Evolutionary conservation across 2,888 invertebrate genomes (phyloP).

Genomic region (Erebia palarica): DNA sequence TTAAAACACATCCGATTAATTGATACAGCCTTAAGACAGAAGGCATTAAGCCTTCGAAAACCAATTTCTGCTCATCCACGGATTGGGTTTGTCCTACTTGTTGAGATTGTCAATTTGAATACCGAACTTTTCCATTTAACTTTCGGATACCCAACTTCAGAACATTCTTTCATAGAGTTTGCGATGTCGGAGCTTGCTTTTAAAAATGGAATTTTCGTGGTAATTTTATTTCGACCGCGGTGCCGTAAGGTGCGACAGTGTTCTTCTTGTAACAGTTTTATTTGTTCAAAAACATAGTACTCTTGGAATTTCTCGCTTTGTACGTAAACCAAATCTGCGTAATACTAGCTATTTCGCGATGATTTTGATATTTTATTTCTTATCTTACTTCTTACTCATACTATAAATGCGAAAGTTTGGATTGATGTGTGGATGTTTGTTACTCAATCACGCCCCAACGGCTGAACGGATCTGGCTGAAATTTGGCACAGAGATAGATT

Average conservation of each 20-base stretch:
- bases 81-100: conserved; percentile 45
- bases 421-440: too few relatives aligned
- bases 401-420: too few relatives aligned
- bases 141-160: conserved; percentile 63
- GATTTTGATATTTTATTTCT: too few relatives aligned
- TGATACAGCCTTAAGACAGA: conserved; percentile 10
- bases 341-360: too few relatives aligned
- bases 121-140: conserved; percentile 79
- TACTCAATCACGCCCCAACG: too few relatives aligned
- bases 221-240: conserved; percentile 49
- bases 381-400: too few relatives aligned
- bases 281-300: conserved; percentile 7
- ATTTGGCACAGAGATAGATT: too few relatives aligned
- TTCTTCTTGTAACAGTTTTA: conserved; percentile 25
- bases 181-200: conserved; percentile 53
- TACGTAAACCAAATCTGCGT: not conserved
- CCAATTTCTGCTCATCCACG: conserved; percentile 13
- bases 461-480: too few relatives aligned
- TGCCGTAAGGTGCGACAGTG: conserved; percentile 35
- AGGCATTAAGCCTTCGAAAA: not conserved
- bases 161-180: conserved; percentile 66
- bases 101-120: conserved; percentile 73
- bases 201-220: conserved; percentile 57
- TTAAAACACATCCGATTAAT: not conserved
- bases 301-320: not conserved